Percentiles rank a stretch among this genome's conserved stretches.
phyloP scores from a whole-genome alignment of 2,888 invertebrate species.

The Cybosia mesomella region DNA sequence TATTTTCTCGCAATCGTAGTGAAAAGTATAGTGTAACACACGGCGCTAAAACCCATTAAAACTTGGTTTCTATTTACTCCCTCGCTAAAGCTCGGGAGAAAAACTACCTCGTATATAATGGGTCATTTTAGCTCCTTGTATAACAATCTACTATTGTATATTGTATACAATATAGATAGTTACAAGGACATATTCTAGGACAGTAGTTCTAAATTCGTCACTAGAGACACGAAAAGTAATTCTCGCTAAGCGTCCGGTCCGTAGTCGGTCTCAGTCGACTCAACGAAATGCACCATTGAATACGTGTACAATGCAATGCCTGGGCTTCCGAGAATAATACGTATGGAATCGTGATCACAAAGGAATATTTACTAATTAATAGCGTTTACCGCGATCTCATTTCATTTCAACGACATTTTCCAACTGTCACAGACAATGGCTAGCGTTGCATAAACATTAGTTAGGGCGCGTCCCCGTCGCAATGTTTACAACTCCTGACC shows the following conservation, averaged over 20 bases:
- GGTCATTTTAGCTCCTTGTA: too few species aligned
- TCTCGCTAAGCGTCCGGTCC: neutral
- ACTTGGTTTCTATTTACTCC: too few species aligned
- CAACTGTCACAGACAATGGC: constrained; percentile 22
- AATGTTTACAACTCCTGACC: neutral
- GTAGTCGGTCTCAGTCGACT: constrained; percentile 8
- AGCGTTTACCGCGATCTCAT: constrained; percentile 27
- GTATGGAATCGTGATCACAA: constrained; percentile 36
- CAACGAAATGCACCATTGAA: constrained; percentile 15
- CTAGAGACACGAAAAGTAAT: neutral
- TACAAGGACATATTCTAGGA: too few species aligned
- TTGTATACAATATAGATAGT: too few species aligned
- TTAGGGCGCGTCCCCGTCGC: constrained; percentile 12
- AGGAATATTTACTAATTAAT: constrained; percentile 35
- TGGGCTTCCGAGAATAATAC: constrained; percentile 35
- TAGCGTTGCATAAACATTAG: constrained; percentile 18
- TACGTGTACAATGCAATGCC: constrained; percentile 28
- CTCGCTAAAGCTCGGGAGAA: too few species aligned
- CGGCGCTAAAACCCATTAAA: too few species aligned
- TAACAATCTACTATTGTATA: too few species aligned
- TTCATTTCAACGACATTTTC: constrained; percentile 26
- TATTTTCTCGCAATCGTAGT: too few species aligned
- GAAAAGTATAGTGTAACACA: too few species aligned
- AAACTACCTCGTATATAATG: too few species aligned
- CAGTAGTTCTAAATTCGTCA: neutral